These are phyloP conservation scores for Hydriomena furcata DNA, from an alignment of 2,888 invertebrate genomes.

Conservation along the genomic window DNA sequence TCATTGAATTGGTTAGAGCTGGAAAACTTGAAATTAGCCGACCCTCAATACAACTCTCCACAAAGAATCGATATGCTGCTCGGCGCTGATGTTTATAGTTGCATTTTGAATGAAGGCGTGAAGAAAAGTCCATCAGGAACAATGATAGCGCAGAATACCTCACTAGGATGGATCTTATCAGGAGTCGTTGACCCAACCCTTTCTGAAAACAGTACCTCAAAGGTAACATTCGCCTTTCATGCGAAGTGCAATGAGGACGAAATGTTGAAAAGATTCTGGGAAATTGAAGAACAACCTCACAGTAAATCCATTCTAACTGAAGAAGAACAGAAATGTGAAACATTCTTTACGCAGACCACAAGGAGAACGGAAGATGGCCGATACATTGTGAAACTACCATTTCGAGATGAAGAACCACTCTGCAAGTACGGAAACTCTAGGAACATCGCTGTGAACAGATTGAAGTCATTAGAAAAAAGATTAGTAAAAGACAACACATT, in stretches of 20 bases:
- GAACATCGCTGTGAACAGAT: conserved; percentile 1
- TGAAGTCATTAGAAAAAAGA: conserved; percentile 1
- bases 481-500: neutral
- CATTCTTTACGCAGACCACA: neutral
- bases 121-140: neutral
- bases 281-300: neutral
- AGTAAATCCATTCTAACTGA: neutral
- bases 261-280: neutral
- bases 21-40: neutral
- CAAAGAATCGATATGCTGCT: neutral
- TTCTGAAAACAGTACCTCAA: neutral
- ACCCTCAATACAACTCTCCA: neutral
- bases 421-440: neutral
- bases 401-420: neutral
- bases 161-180: conserved; percentile 1
- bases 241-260: neutral
- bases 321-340: conserved; percentile 2
- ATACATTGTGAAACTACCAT: conserved; percentile 2
- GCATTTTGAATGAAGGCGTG: neutral
- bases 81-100: neutral
- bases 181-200: neutral
- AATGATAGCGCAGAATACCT: neutral
- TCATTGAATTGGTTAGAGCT: neutral
- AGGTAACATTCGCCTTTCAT: neutral
- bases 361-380: neutral